phyloP scores from a whole-genome alignment of 2,888 invertebrate genomes.

The Pediacus dermestoides region DNA sequence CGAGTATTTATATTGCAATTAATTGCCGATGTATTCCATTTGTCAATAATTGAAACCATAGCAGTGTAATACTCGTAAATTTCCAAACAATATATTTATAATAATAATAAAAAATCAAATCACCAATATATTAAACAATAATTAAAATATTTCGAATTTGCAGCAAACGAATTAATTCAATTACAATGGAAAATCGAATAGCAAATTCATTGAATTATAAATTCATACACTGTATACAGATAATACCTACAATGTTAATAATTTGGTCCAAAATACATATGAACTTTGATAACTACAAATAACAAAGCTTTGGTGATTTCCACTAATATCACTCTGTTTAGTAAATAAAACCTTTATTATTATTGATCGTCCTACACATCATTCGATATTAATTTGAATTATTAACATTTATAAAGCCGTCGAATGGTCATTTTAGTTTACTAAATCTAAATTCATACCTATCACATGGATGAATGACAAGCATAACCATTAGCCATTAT shows the following conservation, averaged over 20 bases:
- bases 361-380: slow-evolving; percentile 1
- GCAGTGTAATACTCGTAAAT: no score
- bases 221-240: slow-evolving; percentile 9
- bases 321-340: slow-evolving; percentile 13
- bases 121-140: no score
- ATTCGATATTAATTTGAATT: slow-evolving; percentile 4
- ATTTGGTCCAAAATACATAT: slow-evolving; percentile 14
- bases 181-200: slow-evolving; percentile 9
- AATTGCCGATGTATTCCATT: no score
- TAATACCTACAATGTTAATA: slow-evolving; percentile 13
- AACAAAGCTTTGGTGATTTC: slow-evolving; percentile 14
- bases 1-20: no score
- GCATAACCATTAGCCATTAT: not conserved
- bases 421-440: slow-evolving; percentile 5
- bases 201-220: slow-evolving; percentile 11
- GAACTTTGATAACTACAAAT: slow-evolving; percentile 14
- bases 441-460: not conserved
- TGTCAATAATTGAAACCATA: no score
- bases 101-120: no score
- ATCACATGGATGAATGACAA: slow-evolving; percentile 2
- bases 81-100: no score
- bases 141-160: no score
- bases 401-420: slow-evolving; percentile 8
- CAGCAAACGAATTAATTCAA: no score
- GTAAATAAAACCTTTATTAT: slow-evolving; percentile 12